A percentile compares a stretch with the other conserved stretches of the same genome.
phyloP scores from a whole-genome alignment of 2,797 vertebrate genomes.

The Pseudomugil tenellus region DNA sequence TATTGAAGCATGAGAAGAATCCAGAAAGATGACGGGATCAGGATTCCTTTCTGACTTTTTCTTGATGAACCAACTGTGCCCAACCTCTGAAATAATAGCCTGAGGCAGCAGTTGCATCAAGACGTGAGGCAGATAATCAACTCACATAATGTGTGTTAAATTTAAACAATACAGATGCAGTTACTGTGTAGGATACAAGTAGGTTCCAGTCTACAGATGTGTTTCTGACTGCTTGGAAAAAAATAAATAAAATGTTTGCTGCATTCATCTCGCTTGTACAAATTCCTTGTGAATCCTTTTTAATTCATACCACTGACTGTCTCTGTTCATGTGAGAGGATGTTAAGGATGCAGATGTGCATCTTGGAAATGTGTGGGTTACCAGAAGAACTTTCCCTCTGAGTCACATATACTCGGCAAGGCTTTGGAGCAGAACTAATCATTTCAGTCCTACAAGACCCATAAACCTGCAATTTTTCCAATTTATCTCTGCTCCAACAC shows the following conservation, averaged over 20 bases:
- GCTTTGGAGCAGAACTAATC: constrained; percentile 60
- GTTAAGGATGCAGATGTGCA: constrained; percentile 65
- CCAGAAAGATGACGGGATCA: constrained; percentile 58
- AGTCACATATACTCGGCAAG: constrained; percentile 71
- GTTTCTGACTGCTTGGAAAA: not conserved
- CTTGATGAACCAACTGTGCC: constrained; percentile 43
- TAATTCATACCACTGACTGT: constrained; percentile 40
- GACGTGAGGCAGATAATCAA: constrained; percentile 61
- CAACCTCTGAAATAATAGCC: constrained; percentile 55
- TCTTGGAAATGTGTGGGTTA: constrained; percentile 70
- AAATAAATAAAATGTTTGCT: constrained; percentile 20
- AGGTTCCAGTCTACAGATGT: not conserved
- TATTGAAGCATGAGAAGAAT: constrained; percentile 60
- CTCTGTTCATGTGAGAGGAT: constrained; percentile 58
- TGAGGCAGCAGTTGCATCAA: constrained; percentile 36
- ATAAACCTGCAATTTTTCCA: too few relatives aligned
- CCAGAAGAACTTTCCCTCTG: constrained; percentile 58
- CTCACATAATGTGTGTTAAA: constrained; percentile 63
- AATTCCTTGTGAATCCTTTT: constrained; percentile 39
- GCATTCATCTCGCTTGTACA: constrained; percentile 17
- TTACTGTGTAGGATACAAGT: constrained; percentile 18
- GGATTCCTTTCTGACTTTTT: constrained; percentile 60
- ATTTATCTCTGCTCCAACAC: too few relatives aligned
- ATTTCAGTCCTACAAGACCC: too few relatives aligned
- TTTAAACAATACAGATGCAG: constrained; percentile 52